phyloP scores from a whole-genome alignment of 2,888 invertebrate species.

The Muscina levida region DNA sequence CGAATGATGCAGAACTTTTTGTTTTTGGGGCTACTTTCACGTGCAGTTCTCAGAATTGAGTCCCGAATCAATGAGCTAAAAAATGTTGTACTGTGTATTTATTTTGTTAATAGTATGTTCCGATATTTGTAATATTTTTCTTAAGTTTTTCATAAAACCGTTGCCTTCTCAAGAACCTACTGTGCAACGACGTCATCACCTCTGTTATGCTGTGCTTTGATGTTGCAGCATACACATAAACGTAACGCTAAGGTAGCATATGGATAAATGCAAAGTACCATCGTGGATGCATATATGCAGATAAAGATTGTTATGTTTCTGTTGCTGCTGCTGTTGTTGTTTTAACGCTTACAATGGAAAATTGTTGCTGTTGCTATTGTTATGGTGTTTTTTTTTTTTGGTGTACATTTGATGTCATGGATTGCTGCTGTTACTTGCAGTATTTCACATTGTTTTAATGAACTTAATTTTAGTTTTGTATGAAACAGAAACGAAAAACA shows the following conservation, averaged over 20 bases:
- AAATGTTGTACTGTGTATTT: too few species aligned
- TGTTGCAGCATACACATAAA: slow-evolving; percentile 13
- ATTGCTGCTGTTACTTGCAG: slow-evolving; percentile 50
- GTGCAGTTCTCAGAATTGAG: too few species aligned
- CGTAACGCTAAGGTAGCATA: neutral
- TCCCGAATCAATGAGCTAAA: too few species aligned
- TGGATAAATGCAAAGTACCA: neutral
- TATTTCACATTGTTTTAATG: slow-evolving; percentile 56
- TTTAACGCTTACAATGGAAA: slow-evolving; percentile 24
- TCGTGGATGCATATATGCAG: slow-evolving; percentile 20
- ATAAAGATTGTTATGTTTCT: slow-evolving; percentile 36
- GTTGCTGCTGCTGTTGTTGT: neutral
- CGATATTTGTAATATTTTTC: too few species aligned
- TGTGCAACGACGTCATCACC: neutral
- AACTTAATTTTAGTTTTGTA: slow-evolving; percentile 58
- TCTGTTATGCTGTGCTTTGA: slow-evolving; percentile 6
- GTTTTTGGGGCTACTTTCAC: too few species aligned
- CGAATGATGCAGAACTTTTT: too few species aligned
- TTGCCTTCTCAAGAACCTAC: too few species aligned
- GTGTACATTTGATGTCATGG: slow-evolving; percentile 48
- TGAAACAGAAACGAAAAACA: slow-evolving; percentile 45
- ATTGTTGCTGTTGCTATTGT: slow-evolving; percentile 36
- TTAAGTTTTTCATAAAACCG: too few species aligned
- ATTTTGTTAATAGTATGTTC: too few species aligned
- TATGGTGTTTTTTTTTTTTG: slow-evolving; percentile 55